These are phyloP conservation scores for Ischnura elegans DNA, from an alignment of 2,888 invertebrate genomes.

Conservation along the genomic window DNA sequence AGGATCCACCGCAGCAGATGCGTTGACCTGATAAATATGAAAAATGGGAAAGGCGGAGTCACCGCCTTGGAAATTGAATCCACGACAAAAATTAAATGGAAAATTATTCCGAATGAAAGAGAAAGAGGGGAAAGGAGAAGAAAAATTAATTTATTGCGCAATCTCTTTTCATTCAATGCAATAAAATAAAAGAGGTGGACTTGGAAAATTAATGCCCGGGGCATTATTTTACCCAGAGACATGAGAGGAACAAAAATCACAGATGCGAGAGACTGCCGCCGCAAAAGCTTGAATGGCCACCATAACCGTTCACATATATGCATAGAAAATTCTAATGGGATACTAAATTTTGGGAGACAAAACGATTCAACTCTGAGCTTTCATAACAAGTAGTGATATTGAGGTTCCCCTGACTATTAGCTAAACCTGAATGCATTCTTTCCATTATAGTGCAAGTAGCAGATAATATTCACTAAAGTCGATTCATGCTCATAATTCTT, in stretches of 20 bases:
- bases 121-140: background rate
- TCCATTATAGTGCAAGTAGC: background rate
- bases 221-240: constrained; percentile 16
- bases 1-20: background rate
- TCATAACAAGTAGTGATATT: background rate
- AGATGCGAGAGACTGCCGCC: background rate
- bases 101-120: constrained; percentile 39
- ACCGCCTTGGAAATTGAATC: constrained; percentile 50
- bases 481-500: no score
- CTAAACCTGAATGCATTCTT: background rate
- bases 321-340: background rate
- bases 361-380: background rate
- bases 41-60: constrained; percentile 39
- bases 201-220: background rate
- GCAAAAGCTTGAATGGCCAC: background rate
- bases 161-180: constrained; percentile 48
- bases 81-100: constrained; percentile 47
- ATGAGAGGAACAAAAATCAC: background rate
- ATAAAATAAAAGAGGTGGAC: constrained; percentile 8
- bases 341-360: background rate
- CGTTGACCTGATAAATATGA: constrained; percentile 60
- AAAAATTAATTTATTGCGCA: constrained; percentile 43
- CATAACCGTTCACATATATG: background rate
- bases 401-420: background rate
- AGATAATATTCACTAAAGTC: no score